These are phyloP conservation scores for Enteromius argenteus DNA, from an alignment of 2,797 vertebrate species.

Conservation along the genomic window DNA sequence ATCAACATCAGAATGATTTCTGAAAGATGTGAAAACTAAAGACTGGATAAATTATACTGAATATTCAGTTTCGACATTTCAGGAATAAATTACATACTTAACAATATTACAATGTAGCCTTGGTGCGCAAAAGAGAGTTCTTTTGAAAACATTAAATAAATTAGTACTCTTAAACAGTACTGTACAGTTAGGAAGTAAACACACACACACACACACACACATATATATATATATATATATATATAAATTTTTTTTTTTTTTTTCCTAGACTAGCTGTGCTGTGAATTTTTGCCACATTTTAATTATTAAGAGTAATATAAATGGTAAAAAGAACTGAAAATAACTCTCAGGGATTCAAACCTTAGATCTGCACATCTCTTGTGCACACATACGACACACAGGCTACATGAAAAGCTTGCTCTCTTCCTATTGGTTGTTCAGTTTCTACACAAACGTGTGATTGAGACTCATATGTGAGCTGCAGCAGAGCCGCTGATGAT, in stretches of 20 bases:
- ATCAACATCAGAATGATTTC: neutral
- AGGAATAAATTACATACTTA: neutral
- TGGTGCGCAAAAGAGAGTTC: neutral
- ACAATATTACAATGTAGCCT: neutral
- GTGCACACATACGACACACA: neutral
- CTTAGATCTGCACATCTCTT: neutral
- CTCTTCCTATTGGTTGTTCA: conserved; percentile 20
- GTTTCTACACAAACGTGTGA: neutral
- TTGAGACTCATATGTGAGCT: neutral
- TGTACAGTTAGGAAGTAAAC: neutral
- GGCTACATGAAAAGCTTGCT: neutral
- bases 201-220: too few relatives aligned
- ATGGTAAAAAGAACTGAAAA: too few relatives aligned
- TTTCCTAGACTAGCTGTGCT: neutral
- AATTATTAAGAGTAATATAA: neutral
- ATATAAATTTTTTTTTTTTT: too few relatives aligned
- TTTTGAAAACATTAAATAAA: neutral
- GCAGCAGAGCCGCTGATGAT: neutral
- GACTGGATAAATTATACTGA: neutral
- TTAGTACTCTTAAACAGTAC: too few relatives aligned
- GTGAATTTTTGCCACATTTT: neutral
- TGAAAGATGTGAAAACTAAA: neutral
- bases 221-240: too few relatives aligned
- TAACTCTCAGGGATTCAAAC: neutral
- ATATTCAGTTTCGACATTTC: neutral